Conservation (phyloP, 92 coral and sea anemone genomes). For the Scolanthus callimorphus region DNA sequence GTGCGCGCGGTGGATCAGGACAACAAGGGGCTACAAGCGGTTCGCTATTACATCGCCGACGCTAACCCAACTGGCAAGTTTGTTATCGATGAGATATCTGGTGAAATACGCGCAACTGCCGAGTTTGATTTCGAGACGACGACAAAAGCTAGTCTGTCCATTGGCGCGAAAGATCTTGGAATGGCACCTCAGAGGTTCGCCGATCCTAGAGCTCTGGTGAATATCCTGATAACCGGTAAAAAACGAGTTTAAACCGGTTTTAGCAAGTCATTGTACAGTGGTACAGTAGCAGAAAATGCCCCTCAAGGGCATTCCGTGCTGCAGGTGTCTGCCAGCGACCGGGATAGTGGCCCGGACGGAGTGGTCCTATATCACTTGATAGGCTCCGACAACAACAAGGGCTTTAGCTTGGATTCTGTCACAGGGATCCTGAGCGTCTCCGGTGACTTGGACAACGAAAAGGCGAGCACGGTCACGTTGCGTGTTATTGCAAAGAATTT, state of each 20-base stretch:
- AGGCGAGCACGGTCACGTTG: conserved; percentile 58
- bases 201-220: conserved; percentile 54
- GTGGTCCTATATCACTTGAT: conserved; percentile 67
- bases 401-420: conserved; percentile 62
- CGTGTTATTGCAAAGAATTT: conserved; percentile 81
- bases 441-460: conserved; percentile 75
- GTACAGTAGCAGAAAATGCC: conserved; percentile 84
- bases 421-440: conserved; percentile 83
- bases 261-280: conserved; percentile 44
- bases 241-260: conserved; percentile 82
- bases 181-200: conserved; percentile 59
- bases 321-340: conserved; percentile 80
- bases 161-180: conserved; percentile 79
- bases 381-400: conserved; percentile 64
- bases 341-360: conserved; percentile 85
- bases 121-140: conserved; percentile 78
- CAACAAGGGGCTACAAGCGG: conserved; percentile 30
- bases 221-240: conserved; percentile 61
- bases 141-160: conserved; percentile 34
- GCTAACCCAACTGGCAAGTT: conserved; percentile 27
- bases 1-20: conserved; percentile 83
- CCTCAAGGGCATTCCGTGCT: conserved; percentile 73
- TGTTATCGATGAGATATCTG: conserved; percentile 53
- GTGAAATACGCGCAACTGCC: conserved; percentile 60
- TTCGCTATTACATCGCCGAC: conserved; percentile 38